These are phyloP conservation scores for Schizopygopsis malacanthus DNA, from an alignment of 2,797 vertebrate genomes.

Conservation along the genomic window DNA sequence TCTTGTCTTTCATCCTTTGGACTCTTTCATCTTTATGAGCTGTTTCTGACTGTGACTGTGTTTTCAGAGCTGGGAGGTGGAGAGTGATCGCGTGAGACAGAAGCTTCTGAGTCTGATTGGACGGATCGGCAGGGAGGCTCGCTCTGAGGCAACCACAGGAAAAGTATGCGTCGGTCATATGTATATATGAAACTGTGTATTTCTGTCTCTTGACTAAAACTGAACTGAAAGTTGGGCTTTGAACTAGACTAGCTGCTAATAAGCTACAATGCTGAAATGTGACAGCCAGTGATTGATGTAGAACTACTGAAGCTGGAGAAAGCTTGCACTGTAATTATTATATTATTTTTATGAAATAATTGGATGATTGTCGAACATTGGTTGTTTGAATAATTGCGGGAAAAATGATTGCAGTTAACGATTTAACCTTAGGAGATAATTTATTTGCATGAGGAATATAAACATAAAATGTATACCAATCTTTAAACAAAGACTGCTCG, in stretches of 20 bases:
- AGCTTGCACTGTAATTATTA: background rate
- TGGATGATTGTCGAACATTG: no score
- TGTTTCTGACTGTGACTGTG: background rate
- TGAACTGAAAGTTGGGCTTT: background rate
- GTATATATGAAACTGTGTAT: background rate
- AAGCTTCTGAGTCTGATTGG: slow-evolving; percentile 97
- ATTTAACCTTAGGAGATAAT: background rate
- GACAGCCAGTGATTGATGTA: no score
- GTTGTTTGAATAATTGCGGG: no score
- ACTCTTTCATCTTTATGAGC: background rate
- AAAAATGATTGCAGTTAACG: background rate
- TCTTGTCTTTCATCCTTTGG: slow-evolving; percentile 57
- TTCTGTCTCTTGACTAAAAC: background rate
- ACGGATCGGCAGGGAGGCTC: slow-evolving; percentile 94
- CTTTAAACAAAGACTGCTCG: background rate
- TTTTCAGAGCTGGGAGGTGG: slow-evolving; percentile 94
- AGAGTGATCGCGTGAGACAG: slow-evolving; percentile 94
- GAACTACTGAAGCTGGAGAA: background rate
- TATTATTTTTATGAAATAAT: no score
- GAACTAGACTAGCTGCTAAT: background rate
- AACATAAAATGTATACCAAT: background rate
- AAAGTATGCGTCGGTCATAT: slow-evolving; percentile 78
- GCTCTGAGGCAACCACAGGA: slow-evolving; percentile 93
- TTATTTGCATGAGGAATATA: background rate
- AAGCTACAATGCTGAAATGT: background rate